Evolutionary conservation across 2,888 invertebrate species (phyloP).

Genomic region (Thysanoteuthis rhombus): DNA sequence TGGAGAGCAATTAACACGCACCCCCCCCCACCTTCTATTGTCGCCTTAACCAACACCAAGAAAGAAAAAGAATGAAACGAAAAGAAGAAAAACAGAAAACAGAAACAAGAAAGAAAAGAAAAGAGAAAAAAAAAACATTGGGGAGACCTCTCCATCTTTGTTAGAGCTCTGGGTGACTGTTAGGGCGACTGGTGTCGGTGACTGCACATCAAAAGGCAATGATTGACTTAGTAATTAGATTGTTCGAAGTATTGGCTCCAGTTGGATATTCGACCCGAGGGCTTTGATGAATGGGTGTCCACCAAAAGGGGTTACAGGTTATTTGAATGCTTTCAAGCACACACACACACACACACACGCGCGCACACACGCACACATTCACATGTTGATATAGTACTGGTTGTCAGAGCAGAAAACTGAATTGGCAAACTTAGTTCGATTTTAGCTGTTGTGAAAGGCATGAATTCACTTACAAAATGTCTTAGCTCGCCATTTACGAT

Average conservation of each 20-base stretch:
- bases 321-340: not conserved
- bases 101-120: not conserved
- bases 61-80: accelerated
- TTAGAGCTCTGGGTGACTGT: not conserved
- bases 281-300: not conserved
- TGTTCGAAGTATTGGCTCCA: not conserved
- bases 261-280: not conserved
- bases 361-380: too few relatives aligned
- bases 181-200: not conserved
- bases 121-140: not conserved
- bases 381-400: too few relatives aligned
- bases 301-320: not conserved
- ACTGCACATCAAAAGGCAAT: not conserved
- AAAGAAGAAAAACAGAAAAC: not conserved
- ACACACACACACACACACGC: not conserved
- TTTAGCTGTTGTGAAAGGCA: too few relatives aligned
- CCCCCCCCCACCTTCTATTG: not conserved
- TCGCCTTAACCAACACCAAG: not conserved
- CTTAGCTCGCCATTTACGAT: too few relatives aligned
- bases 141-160: not conserved
- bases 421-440: too few relatives aligned
- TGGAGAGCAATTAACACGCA: not conserved
- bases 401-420: too few relatives aligned
- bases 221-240: not conserved
- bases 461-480: too few relatives aligned